Percentiles rank a stretch among this genome's conserved stretches.
phyloP scores from a whole-genome alignment of 2,797 vertebrate species.

The Cirrhinus mrigala region DNA sequence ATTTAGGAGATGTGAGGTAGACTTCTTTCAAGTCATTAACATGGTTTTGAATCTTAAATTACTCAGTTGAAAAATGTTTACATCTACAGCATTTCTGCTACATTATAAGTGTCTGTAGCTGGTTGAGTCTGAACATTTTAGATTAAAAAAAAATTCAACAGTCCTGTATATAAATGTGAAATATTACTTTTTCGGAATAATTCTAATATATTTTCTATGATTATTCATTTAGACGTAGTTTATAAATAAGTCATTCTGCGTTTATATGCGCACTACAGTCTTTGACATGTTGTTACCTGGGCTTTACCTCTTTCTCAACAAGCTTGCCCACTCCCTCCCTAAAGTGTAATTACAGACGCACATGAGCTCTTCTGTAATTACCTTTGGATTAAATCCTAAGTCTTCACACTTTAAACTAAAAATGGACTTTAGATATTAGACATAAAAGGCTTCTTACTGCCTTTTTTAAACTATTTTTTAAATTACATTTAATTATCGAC shows the following conservation, averaged over 20 bases:
- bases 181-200: not conserved
- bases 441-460: not conserved
- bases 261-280: not conserved
- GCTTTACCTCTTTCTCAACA: not conserved
- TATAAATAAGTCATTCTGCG: not conserved
- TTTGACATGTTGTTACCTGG: not conserved
- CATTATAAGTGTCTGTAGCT: not conserved
- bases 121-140: not conserved
- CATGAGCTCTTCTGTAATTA: conserved; percentile 27
- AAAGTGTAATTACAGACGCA: conserved; percentile 7
- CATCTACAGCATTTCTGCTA: not conserved
- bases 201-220: not conserved
- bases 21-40: not conserved
- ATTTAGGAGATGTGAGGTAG: not conserved
- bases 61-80: not conserved
- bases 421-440: not conserved
- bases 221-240: not conserved
- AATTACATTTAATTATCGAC: not conserved
- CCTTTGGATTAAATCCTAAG: conserved; percentile 34
- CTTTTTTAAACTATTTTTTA: not conserved
- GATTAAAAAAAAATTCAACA: not conserved
- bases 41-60: not conserved
- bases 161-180: not conserved
- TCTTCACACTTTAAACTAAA: conserved; percentile 37
- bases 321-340: not conserved